phyloP scores from a whole-genome alignment of 1,140 invertebrate species.

The Hyles euphorbiae region DNA sequence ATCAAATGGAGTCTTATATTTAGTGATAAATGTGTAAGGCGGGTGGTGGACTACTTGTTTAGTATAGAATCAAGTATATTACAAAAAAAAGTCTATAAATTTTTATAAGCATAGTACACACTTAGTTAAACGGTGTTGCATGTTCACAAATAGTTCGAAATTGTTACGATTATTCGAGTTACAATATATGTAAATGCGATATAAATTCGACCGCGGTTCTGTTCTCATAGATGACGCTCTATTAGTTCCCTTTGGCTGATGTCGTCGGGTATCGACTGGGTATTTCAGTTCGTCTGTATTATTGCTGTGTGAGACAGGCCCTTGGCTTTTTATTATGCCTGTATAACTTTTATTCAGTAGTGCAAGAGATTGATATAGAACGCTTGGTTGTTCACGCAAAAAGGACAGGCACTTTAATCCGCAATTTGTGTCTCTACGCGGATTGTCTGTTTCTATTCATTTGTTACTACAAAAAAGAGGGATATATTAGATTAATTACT shows the following conservation, averaged over 20 bases:
- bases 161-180: no score
- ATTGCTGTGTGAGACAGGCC: conserved; percentile 12
- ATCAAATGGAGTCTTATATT: conserved; percentile 48
- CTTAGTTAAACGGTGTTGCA: conserved; percentile 44
- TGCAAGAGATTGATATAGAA: no score
- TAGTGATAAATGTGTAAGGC: conserved; percentile 41
- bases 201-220: no score
- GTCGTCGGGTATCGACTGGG: conserved; percentile 19
- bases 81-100: conserved; percentile 42
- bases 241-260: conserved; percentile 18
- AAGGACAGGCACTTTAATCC: no score
- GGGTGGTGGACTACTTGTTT: conserved; percentile 58
- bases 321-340: background rate
- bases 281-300: conserved; percentile 13
- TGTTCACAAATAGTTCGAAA: conserved; percentile 59
- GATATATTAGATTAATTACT: no score
- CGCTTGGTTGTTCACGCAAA: no score
- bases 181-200: no score
- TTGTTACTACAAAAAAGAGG: no score
- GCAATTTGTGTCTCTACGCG: no score
- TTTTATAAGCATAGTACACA: conserved; percentile 56
- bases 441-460: no score
- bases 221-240: conserved; percentile 18
- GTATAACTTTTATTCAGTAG: background rate
- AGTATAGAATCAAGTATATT: conserved; percentile 49